Percentiles rank a stretch among this genome's conserved stretches.
Evolutionary conservation across 1,140 invertebrate species (phyloP).

Genomic region (Luehdorfia chinensis): DNA sequence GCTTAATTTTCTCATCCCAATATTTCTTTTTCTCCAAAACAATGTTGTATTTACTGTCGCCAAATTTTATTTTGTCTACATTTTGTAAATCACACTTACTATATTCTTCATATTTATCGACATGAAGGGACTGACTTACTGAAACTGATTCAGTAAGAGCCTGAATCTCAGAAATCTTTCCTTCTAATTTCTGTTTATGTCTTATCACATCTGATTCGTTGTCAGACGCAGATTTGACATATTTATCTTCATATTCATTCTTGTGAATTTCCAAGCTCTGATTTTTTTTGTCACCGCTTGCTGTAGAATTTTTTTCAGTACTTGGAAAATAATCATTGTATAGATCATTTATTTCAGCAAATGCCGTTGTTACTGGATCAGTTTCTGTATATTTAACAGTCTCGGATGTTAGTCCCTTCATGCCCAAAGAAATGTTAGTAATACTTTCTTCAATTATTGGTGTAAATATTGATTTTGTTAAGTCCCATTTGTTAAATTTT

Average conservation of each 20-base stretch:
- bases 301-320: constrained; percentile 34
- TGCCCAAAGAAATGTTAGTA: constrained; percentile 39
- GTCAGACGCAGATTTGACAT: constrained; percentile 75
- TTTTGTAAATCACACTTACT: constrained; percentile 19
- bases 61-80: constrained; percentile 47
- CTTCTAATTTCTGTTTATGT: constrained; percentile 54
- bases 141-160: constrained; percentile 71
- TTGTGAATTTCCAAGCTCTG: constrained; percentile 29
- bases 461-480: constrained; percentile 48
- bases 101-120: constrained; percentile 24
- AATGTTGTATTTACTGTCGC: constrained; percentile 50
- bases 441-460: constrained; percentile 68
- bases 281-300: constrained; percentile 33
- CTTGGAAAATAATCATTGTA: constrained; percentile 52
- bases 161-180: constrained; percentile 76
- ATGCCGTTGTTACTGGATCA: constrained; percentile 60
- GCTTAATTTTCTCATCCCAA: constrained; percentile 73
- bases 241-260: constrained; percentile 32
- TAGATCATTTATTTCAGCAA: constrained; percentile 64
- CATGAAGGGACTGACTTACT: constrained; percentile 72
- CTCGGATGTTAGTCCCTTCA: constrained; percentile 37
- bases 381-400: constrained; percentile 26
- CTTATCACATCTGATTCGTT: constrained; percentile 71
- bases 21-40: constrained; percentile 73
- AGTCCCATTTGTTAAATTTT: constrained; percentile 40